These are phyloP conservation scores for Perca schrenkii DNA, from an alignment of 2,113 vertebrate species.

Conservation along the genomic window DNA sequence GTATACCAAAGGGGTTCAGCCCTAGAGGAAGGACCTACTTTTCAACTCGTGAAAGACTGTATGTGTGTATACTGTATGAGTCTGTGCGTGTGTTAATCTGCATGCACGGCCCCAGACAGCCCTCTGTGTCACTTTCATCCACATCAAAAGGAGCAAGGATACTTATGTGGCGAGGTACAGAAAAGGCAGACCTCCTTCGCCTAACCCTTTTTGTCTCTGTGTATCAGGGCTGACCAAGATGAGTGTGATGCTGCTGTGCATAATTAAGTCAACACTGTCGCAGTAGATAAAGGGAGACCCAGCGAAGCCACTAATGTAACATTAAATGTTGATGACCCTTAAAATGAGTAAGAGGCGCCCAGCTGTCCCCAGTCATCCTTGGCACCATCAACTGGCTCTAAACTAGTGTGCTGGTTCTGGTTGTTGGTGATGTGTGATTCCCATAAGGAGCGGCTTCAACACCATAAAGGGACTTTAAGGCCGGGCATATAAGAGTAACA, in stretches of 20 bases:
- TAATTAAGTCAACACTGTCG: constrained; percentile 79
- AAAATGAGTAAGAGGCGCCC: constrained; percentile 75
- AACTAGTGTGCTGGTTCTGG: constrained; percentile 41
- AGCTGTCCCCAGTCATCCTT: constrained; percentile 77
- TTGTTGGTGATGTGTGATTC: constrained; percentile 50
- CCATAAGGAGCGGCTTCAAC: not conserved
- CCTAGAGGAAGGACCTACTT: constrained; percentile 66
- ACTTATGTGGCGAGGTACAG: constrained; percentile 37
- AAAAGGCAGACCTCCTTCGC: constrained; percentile 16
- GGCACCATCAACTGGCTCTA: constrained; percentile 63
- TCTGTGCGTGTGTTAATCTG: constrained; percentile 34
- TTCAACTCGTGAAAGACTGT: constrained; percentile 39
- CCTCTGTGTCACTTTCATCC: constrained; percentile 67
- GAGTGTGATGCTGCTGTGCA: constrained; percentile 60
- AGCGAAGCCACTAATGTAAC: constrained; percentile 75
- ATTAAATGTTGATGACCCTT: constrained; percentile 83
- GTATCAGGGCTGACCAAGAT: constrained; percentile 55
- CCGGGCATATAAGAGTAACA: not conserved
- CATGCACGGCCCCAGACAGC: constrained; percentile 23
- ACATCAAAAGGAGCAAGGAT: constrained; percentile 62
- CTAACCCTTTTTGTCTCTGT: constrained; percentile 8
- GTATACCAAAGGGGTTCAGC: constrained; percentile 56
- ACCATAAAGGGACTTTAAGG: not conserved
- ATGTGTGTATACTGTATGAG: not conserved
- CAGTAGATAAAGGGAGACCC: constrained; percentile 73